Base-by-base conservation (phyloP, 2,797 vertebrate genomes). In the Acrossocheilus wenchowensis region DNA sequence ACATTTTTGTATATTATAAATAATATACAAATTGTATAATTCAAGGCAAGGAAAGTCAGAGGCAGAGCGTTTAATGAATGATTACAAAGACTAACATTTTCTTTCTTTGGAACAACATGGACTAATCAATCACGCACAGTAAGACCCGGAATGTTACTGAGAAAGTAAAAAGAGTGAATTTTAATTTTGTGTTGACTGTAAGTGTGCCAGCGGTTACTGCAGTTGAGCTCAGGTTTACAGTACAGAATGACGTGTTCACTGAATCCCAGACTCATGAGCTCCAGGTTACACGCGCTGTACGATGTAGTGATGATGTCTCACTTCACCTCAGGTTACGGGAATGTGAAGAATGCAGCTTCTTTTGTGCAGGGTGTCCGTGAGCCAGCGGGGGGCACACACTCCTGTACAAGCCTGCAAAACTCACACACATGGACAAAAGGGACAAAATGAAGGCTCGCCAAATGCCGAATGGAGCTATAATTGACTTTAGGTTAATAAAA, bases 261-360 rank as follows among this genome's bases (percentile, higher is more conserved):
- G 66, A 26, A 72, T 17, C 17, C 3, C 64, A 50, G 60, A 17
- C 52, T 23, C 30, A 52, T 5, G 17, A 54, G 6, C 52, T 73
- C 64, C 81, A 87, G 50, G 50, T 52, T 26, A 52, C 19, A 39
- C 23, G 10, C 4, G 17, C 52, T 69, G n/a, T 43, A 62, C 1
- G 48, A n/a, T n/a, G n/a, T n/a, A 52, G 39, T 41, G 83, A 82
- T 81, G 87, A 82, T 81, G 87, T 50, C 17, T 57, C 34, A 5
- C 54, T 79, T 34, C 75, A 87, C 66, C 66, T 39, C 62, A 68
- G 50, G 43, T 79, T 80, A 66, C 64, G 12, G 21, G 30, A 88
- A 86, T 88, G 80, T 79, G 74, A 86, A 62, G 74, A 88, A 86
- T 88, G 83, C 19, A 43, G 79, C 26, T 82, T 57, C 72, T 78